phyloP scores from a whole-genome alignment of 2,113 vertebrate species.

The Bujurquina vittata region DNA sequence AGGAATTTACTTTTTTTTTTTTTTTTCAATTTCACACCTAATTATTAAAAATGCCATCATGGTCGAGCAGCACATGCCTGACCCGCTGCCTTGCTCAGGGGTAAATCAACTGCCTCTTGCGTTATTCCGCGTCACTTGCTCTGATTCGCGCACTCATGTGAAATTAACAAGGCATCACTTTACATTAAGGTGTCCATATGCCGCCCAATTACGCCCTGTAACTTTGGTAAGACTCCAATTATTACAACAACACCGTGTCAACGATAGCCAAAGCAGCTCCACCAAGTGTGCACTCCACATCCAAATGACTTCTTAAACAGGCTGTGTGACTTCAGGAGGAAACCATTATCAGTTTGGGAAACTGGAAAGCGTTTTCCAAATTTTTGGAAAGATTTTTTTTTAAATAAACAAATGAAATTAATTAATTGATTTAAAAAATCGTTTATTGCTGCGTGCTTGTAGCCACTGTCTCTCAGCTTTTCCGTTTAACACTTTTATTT shows the following conservation, averaged over 20 bases:
- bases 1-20: conserved; percentile 44
- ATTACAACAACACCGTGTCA: conserved; percentile 62
- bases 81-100: conserved; percentile 76
- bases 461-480: neutral
- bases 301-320: conserved; percentile 16
- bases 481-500: neutral
- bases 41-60: conserved; percentile 70
- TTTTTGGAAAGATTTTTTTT: neutral
- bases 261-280: conserved; percentile 54
- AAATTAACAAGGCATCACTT: conserved; percentile 73
- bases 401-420: neutral
- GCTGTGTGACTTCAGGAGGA: neutral
- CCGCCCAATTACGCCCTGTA: conserved; percentile 69
- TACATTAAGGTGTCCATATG: conserved; percentile 77
- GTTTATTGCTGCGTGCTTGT: neutral
- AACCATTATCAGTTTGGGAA: neutral
- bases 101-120: conserved; percentile 69
- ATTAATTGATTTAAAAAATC: neutral
- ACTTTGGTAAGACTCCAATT: conserved; percentile 70
- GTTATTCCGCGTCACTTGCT: conserved; percentile 79
- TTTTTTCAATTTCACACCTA: neutral
- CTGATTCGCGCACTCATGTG: conserved; percentile 75
- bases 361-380: neutral
- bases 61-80: conserved; percentile 60
- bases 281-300: conserved; percentile 8